Conservation (phyloP, 2,797 vertebrate genomes). For the Paguma larvata region DNA sequence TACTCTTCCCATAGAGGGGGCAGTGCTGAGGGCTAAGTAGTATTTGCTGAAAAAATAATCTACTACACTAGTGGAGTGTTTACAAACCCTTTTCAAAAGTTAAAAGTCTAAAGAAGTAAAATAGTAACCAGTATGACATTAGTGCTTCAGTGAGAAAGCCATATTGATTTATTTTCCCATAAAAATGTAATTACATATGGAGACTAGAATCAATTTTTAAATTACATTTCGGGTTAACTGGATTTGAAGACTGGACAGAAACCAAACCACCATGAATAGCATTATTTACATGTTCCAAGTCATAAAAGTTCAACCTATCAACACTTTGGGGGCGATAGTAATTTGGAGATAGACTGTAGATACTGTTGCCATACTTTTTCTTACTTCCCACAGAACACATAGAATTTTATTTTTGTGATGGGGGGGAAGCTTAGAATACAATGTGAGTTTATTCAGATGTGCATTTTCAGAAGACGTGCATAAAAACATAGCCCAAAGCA, state of each 20-base stretch:
- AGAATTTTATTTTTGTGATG: conserved; percentile 65
- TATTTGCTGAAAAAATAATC: conserved; percentile 24
- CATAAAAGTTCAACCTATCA: conserved; percentile 71
- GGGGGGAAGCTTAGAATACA: not conserved
- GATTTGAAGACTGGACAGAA: conserved; percentile 77
- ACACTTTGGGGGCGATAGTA: not conserved
- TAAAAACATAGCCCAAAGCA: not conserved
- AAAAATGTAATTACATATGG: conserved; percentile 75
- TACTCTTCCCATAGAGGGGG: not conserved
- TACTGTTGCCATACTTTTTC: not conserved
- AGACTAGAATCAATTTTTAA: conserved; percentile 80
- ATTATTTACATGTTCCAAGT: conserved; percentile 74
- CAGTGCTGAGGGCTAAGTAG: rapidly evolving
- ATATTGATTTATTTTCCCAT: conserved; percentile 73
- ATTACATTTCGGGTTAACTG: conserved; percentile 77
- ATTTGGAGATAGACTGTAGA: conserved; percentile 18
- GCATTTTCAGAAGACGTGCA: not conserved
- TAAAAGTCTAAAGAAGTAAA: conserved; percentile 24
- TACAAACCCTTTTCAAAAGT: not conserved
- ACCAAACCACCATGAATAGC: conserved; percentile 76
- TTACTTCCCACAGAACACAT: conserved; percentile 50
- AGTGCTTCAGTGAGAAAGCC: conserved; percentile 55
- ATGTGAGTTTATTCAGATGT: not conserved
- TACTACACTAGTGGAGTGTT: not conserved
- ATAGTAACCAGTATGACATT: not conserved